These are phyloP conservation scores for Drosophila parvula DNA, from an alignment of 1,140 invertebrate species.

Conservation along the genomic window DNA sequence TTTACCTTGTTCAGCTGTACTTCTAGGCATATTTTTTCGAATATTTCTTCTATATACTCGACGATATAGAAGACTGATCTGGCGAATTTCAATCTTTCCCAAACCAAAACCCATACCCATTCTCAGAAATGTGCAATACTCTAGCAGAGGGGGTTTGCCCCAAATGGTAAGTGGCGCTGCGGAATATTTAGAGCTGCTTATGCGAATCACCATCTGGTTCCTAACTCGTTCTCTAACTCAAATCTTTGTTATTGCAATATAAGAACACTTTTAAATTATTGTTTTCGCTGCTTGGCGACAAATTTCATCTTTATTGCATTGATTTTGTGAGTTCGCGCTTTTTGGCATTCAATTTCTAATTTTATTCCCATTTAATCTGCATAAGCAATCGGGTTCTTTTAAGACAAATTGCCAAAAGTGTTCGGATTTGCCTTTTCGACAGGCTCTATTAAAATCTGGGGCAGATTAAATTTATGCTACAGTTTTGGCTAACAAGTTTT, in stretches of 20 bases:
- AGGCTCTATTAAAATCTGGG: slow-evolving; percentile 44
- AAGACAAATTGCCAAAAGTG: slow-evolving; percentile 20
- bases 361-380: slow-evolving; percentile 24
- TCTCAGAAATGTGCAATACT: no score
- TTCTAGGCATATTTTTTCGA: no score
- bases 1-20: no score
- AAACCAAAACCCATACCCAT: no score
- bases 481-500: slow-evolving; percentile 19
- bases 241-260: slow-evolving; percentile 23
- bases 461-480: slow-evolving; percentile 48
- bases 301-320: slow-evolving; percentile 28
- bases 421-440: slow-evolving; percentile 30
- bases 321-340: slow-evolving; percentile 52
- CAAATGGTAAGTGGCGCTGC: slow-evolving; percentile 43
- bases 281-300: slow-evolving; percentile 40
- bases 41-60: no score
- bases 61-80: no score
- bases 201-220: slow-evolving; percentile 9
- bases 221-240: slow-evolving; percentile 23
- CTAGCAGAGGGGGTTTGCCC: slow-evolving; percentile 42
- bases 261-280: slow-evolving; percentile 40
- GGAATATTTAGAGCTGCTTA: not conserved
- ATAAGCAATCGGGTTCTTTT: slow-evolving; percentile 28
- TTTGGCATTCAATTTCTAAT: slow-evolving; percentile 63
- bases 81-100: no score